These are phyloP conservation scores for Cantharis lateralis DNA, from an alignment of 2,888 invertebrate species.

Conservation along the genomic window DNA sequence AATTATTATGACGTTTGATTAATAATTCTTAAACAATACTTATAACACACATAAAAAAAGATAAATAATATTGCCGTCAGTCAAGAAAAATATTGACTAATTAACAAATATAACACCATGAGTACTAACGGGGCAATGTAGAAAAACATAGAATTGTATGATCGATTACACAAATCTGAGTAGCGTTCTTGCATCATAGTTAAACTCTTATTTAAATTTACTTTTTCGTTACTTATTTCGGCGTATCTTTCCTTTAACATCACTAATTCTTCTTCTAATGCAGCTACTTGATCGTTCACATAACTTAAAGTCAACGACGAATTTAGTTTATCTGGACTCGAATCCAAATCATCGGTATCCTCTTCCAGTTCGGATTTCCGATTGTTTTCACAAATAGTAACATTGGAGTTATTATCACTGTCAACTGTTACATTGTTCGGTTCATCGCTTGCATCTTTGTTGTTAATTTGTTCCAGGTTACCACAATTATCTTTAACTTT, in stretches of 20 bases:
- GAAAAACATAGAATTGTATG: constrained; percentile 64
- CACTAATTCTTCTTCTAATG: constrained; percentile 74
- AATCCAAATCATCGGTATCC: constrained; percentile 49
- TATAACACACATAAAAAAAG: constrained; percentile 53
- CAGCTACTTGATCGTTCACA: constrained; percentile 61
- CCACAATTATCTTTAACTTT: constrained; percentile 35
- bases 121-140: constrained; percentile 64
- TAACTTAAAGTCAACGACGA: constrained; percentile 42
- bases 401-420: background rate
- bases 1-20: constrained; percentile 43
- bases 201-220: constrained; percentile 65
- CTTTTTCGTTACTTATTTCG: constrained; percentile 65
- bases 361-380: background rate
- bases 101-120: constrained; percentile 64
- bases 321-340: constrained; percentile 48
- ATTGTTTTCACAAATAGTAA: background rate
- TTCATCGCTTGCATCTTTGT: background rate
- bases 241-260: constrained; percentile 75
- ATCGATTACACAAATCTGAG: constrained; percentile 62
- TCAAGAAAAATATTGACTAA: constrained; percentile 66
- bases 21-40: constrained; percentile 52
- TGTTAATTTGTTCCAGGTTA: constrained; percentile 25
- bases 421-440: background rate
- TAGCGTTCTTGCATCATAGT: constrained; percentile 64
- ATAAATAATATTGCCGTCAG: constrained; percentile 60